Evolutionary conservation across 2,888 invertebrate genomes (phyloP), one percentile per base, ranked within the genome.

Genomic region (Cephalotes varians): DNA sequence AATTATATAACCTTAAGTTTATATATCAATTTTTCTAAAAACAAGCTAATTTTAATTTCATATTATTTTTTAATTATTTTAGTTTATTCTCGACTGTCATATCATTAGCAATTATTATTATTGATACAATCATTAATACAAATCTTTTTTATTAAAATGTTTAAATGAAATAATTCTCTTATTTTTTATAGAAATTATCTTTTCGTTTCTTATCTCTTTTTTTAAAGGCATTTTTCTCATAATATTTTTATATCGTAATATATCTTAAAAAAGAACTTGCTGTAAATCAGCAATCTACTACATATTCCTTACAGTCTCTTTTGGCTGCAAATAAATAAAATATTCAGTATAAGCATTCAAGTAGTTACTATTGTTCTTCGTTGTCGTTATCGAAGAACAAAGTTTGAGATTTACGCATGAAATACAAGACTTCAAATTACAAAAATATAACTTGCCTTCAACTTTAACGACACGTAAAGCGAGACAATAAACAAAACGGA

Each of bases 311-410:
- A 18, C 25, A 47, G 31, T 7, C 67, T 67, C 21, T 21, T 4
- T 40, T 60, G 37, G 12, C 31, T 31, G 28, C 15, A 40, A 72
- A 71, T 72, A 58, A 71, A 79, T 72, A 79, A 71, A 79, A 25
- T 15, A 40, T 71, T 80, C 72, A 69, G n/a, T 60, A 25, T 40
- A 40, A 67, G 18, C 25, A 72, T 77, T 77, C 65, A 56, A 56
- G 10, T 21, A 40, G 9, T 10, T 76, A 74, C 21, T 25, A 34
- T 15, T 71, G 54, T 21, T 7, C 25, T 51, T 51, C 18, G 15
- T 12, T 47, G 21, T 21, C 21, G 18, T 60, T 54, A 15, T 18
- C 18, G 28, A 47, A 74, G 37, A 15, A 76, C 28, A 40, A 76
- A 51, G 28, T 64, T 51, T 64, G 37, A 76, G n/a, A 51, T 76